Conservation (phyloP, 2,888 invertebrate species). For the Dinocampus coccinellae region DNA sequence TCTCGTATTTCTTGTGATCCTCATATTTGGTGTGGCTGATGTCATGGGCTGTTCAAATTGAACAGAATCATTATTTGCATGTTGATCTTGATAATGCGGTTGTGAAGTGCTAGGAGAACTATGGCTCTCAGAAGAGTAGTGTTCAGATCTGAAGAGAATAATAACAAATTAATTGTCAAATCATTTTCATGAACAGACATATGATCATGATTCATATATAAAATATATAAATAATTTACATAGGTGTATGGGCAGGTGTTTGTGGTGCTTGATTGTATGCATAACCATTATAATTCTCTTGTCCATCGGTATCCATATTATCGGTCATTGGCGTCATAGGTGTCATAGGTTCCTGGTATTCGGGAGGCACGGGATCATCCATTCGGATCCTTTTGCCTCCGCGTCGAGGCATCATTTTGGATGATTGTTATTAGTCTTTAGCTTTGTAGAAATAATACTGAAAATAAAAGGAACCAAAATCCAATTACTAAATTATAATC, state of each 20-base stretch:
- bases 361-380: constrained; percentile 89
- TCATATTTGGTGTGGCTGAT: constrained; percentile 65
- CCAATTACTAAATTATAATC: too few relatives aligned
- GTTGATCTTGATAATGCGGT: constrained; percentile 44
- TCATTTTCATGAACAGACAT: too few relatives aligned
- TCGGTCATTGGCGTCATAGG: constrained; percentile 72
- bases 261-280: constrained; percentile 67
- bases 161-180: neutral
- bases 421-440: neutral
- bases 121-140: constrained; percentile 64
- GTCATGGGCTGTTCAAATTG: constrained; percentile 68
- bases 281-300: constrained; percentile 68
- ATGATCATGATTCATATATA: neutral
- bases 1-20: constrained; percentile 68
- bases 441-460: neutral
- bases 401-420: constrained; percentile 79
- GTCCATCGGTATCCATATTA: constrained; percentile 70
- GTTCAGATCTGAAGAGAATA: constrained; percentile 59
- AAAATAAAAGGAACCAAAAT: too few relatives aligned
- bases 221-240: constrained; percentile 46
- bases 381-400: constrained; percentile 93
- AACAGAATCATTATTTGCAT: constrained; percentile 56
- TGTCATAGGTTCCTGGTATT: constrained; percentile 82
- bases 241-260: constrained; percentile 64
- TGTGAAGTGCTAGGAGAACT: constrained; percentile 63